Evolutionary conservation across 1,140 invertebrate genomes (phyloP).

Genomic region (Lamellibrachia luymesi): DNA sequence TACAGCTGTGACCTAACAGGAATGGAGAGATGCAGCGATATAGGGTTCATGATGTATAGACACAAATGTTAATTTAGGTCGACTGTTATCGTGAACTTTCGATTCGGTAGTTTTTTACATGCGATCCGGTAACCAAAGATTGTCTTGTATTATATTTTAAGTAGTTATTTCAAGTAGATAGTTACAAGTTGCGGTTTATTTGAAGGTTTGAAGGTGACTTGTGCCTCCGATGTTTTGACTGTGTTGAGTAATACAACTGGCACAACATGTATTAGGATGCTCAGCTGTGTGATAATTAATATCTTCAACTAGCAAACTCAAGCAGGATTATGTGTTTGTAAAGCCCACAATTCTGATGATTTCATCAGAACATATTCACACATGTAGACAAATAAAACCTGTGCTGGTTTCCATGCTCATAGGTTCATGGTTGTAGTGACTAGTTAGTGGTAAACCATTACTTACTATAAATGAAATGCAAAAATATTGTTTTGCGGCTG

Average conservation of each 20-base stretch:
- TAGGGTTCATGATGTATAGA: background rate
- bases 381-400: background rate
- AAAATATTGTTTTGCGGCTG: background rate
- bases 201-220: background rate
- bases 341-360: no score
- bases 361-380: background rate
- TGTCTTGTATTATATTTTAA: background rate
- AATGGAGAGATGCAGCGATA: background rate
- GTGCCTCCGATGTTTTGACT: no score
- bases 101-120: background rate
- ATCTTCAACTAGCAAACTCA: no score
- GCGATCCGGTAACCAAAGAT: background rate
- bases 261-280: background rate
- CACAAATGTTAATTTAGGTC: background rate
- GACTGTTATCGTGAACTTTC: background rate
- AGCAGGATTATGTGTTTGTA: no score
- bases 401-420: background rate
- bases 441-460: background rate
- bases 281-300: no score
- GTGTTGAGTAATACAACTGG: background rate
- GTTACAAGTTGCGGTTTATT: background rate
- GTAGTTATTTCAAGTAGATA: background rate
- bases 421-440: background rate
- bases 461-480: background rate
- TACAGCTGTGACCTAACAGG: background rate